Evolutionary conservation across 23 tunicate genomes (phyloP).

Genomic region (Clavelina lepadiformis): DNA sequence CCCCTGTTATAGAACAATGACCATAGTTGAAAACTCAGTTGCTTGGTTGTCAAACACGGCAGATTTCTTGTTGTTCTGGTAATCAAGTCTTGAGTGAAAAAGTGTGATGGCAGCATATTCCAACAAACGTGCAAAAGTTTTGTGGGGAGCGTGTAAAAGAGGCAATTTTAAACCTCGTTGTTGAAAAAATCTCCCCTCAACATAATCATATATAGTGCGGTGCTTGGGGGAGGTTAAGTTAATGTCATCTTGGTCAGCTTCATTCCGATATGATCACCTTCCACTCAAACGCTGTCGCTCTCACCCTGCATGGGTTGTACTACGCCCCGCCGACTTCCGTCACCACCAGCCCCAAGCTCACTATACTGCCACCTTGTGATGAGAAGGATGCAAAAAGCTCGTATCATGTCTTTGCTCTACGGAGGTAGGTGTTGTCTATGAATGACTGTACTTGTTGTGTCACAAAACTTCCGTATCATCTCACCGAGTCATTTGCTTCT

Average conservation of each 20-base stretch:
- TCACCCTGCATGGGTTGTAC: constrained; percentile 21
- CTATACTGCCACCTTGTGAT: not conserved
- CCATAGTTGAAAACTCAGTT: too few relatives aligned
- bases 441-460: not conserved
- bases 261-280: constrained; percentile 10
- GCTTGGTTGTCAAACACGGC: too few relatives aligned
- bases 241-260: constrained; percentile 28
- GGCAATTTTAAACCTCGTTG: too few relatives aligned
- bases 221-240: too few relatives aligned
- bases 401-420: constrained; percentile 11
- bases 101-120: too few relatives aligned
- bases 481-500: not conserved
- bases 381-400: constrained; percentile 11
- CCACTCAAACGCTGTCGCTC: constrained; percentile 51
- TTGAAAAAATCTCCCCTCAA: not conserved
- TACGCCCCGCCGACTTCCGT: constrained; percentile 19
- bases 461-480: too few relatives aligned
- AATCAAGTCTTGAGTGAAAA: too few relatives aligned
- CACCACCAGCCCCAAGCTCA: not conserved
- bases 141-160: too few relatives aligned
- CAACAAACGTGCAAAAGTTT: too few relatives aligned
- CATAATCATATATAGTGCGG: not conserved
- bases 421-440: constrained; percentile 16
- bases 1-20: too few relatives aligned
- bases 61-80: too few relatives aligned